Evolutionary conservation across 2,888 invertebrate species (phyloP).

Genomic region (Napeogenes sylphis): DNA sequence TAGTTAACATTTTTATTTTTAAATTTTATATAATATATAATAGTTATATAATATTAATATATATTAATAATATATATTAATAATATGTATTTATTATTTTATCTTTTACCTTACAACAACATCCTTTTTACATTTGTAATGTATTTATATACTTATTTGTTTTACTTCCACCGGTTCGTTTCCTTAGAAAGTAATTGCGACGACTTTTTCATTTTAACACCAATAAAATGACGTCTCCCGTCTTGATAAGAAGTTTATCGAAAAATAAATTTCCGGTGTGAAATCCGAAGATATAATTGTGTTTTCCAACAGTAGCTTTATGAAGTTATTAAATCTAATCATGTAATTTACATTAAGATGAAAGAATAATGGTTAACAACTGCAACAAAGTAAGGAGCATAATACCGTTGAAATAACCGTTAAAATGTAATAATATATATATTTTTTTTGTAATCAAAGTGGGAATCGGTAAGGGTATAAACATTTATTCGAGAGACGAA

Average conservation of each 20-base stretch:
- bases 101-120: no score
- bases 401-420: slow-evolving; percentile 45
- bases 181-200: no score
- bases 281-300: slow-evolving; percentile 21
- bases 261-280: slow-evolving; percentile 18
- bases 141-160: no score
- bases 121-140: no score
- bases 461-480: slow-evolving; percentile 39
- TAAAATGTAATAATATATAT: slow-evolving; percentile 61
- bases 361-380: slow-evolving; percentile 44
- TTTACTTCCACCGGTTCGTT: no score
- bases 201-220: slow-evolving; percentile 13
- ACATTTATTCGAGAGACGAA: slow-evolving; percentile 61
- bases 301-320: slow-evolving; percentile 17
- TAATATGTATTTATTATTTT: no score
- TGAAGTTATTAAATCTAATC: slow-evolving; percentile 20
- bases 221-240: slow-evolving; percentile 5
- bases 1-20: no score
- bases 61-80: no score
- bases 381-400: slow-evolving; percentile 44
- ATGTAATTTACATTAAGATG: slow-evolving; percentile 25
- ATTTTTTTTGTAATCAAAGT: slow-evolving; percentile 27
- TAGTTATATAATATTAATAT: no score
- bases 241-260: slow-evolving; percentile 11
- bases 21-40: no score